Percentiles rank a stretch among this genome's conserved stretches.
phyloP scores from a whole-genome alignment of 1,140 invertebrate genomes.

The Belonocnema kinseyi region DNA sequence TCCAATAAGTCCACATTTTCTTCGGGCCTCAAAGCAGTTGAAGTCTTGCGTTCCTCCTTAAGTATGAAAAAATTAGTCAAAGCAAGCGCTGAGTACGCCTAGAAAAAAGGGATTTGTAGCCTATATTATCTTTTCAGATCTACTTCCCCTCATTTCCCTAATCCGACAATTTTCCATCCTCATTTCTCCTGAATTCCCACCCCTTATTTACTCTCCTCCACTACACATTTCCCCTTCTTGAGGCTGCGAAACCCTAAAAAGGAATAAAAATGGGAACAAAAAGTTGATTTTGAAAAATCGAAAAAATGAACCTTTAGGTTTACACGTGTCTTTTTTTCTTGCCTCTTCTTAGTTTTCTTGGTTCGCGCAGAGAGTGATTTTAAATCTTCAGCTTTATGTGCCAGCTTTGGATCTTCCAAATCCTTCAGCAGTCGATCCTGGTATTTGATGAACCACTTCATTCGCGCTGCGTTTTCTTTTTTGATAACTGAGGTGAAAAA shows the following conservation, averaged over 20 bases:
- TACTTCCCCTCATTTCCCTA: too few species aligned
- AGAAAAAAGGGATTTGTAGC: too few species aligned
- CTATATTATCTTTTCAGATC: too few species aligned
- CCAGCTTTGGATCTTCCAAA: constrained; percentile 38
- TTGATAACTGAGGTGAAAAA: constrained; percentile 50
- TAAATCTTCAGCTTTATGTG: constrained; percentile 15
- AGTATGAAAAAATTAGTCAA: too few species aligned
- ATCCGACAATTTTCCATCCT: too few species aligned
- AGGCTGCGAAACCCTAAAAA: too few species aligned
- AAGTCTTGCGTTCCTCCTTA: constrained; percentile 22
- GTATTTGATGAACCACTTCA: constrained; percentile 62
- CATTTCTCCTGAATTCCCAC: too few species aligned
- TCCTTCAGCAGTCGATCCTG: constrained; percentile 56
- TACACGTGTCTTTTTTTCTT: not conserved
- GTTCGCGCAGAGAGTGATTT: not conserved
- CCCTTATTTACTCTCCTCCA: too few species aligned
- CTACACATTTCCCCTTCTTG: too few species aligned
- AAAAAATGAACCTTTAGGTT: not conserved
- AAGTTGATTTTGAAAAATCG: not conserved
- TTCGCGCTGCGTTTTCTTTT: constrained; percentile 56
- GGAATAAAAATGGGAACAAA: not conserved
- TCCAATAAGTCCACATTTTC: constrained; percentile 18
- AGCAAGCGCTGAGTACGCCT: too few species aligned
- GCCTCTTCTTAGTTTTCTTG: not conserved
- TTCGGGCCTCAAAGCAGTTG: constrained; percentile 37